Evolutionary conservation across 2,888 invertebrate genomes (phyloP).

Genomic region (Choristoneura rosaceana): DNA sequence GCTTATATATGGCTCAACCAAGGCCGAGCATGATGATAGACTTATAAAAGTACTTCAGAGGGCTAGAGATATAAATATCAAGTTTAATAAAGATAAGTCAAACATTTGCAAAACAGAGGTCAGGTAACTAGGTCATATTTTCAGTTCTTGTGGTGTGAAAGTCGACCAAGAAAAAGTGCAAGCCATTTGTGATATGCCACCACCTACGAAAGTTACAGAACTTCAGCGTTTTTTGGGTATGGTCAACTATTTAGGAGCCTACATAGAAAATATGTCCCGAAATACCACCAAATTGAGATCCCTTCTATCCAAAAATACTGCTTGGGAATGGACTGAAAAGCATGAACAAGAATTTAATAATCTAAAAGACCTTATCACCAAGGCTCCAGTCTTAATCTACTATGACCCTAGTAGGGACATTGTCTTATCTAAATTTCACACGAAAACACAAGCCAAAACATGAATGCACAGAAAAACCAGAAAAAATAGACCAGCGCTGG

Average conservation of each 20-base stretch:
- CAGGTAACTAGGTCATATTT: constrained; percentile 45
- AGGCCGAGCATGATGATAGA: constrained; percentile 37
- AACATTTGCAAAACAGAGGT: constrained; percentile 36
- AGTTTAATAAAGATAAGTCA: constrained; percentile 46
- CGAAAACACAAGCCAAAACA: no score
- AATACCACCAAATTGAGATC: not conserved
- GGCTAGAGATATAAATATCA: constrained; percentile 43
- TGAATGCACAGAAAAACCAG: no score
- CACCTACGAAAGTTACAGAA: constrained; percentile 41
- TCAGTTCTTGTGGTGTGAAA: constrained; percentile 39
- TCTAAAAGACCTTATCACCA: constrained; percentile 42
- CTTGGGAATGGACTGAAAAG: constrained; percentile 49
- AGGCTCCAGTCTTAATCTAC: no score
- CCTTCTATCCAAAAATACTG: constrained; percentile 48
- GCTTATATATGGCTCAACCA: constrained; percentile 41
- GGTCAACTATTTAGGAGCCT: constrained; percentile 45
- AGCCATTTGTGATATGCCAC: constrained; percentile 44
- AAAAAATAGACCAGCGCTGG: no score
- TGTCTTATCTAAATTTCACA: no score
- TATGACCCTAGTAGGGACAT: no score
- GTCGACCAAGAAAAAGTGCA: constrained; percentile 42
- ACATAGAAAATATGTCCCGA: constrained; percentile 42
- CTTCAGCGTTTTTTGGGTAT: constrained; percentile 48
- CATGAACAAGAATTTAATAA: constrained; percentile 46
- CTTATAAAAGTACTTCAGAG: constrained; percentile 40